Percentiles rank a stretch among this genome's conserved stretches.
phyloP scores from a whole-genome alignment of 2,888 invertebrate genomes.

The Drosophila affinis region DNA sequence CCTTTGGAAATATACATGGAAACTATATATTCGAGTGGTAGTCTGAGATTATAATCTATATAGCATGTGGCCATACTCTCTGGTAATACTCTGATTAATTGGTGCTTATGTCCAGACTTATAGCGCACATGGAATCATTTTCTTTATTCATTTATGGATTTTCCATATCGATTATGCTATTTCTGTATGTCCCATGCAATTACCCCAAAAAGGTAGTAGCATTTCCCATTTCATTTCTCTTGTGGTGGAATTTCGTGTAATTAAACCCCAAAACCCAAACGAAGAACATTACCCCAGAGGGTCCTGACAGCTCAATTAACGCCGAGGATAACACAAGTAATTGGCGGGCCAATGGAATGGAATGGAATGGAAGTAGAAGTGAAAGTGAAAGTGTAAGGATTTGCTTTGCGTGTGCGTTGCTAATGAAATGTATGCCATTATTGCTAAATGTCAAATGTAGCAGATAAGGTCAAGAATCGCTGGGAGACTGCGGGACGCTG shows the following conservation, averaged over 20 bases:
- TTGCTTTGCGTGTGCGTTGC: conserved; percentile 27
- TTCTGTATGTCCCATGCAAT: conserved; percentile 8
- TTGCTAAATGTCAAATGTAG: conserved; percentile 42
- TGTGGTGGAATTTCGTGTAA: not conserved
- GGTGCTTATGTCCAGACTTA: not conserved
- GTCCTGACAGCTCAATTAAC: conserved; percentile 40
- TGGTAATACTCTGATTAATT: too few relatives aligned
- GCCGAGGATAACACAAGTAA: conserved; percentile 20
- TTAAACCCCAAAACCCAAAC: not conserved
- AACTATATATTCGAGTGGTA: not conserved
- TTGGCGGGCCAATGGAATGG: conserved; percentile 20
- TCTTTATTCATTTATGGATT: conserved; percentile 4
- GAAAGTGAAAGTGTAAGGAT: conserved; percentile 5
- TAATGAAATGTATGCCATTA: conserved; percentile 23
- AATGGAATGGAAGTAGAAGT: not conserved
- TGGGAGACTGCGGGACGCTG: not conserved
- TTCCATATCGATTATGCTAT: conserved; percentile 14
- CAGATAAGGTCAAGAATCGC: conserved; percentile 2
- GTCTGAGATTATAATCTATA: too few relatives aligned
- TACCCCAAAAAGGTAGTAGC: conserved; percentile 19
- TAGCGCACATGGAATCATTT: not conserved
- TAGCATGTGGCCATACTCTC: not conserved
- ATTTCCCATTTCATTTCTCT: conserved; percentile 16
- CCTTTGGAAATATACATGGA: not conserved
- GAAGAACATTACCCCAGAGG: not conserved